A percentile compares a stretch with the other conserved stretches of the same genome.
Conservation (phyloP, 2,888 invertebrate species). For the Drosophila aldrichi region DNA sequence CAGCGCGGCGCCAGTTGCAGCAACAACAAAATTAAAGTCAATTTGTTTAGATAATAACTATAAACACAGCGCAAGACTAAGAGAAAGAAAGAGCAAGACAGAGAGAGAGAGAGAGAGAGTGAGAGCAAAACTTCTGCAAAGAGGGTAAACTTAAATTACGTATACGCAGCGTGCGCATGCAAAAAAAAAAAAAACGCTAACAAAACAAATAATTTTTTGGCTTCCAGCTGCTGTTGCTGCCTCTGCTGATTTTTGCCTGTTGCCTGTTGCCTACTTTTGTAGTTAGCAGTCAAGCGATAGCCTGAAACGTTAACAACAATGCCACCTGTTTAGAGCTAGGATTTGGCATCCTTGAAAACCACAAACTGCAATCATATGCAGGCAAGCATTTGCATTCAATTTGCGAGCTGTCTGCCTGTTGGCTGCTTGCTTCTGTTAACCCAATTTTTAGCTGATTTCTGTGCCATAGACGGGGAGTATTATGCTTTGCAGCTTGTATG, state of each 20-base stretch:
- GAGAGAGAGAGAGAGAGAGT: neutral
- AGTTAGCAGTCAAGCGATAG: neutral
- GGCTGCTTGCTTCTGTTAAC: neutral
- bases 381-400: constrained; percentile 13
- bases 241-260: no score
- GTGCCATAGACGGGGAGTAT: neutral
- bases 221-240: constrained; percentile 2
- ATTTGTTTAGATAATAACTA: constrained; percentile 70
- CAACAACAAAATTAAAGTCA: constrained; percentile 63
- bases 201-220: constrained; percentile 22
- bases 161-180: constrained; percentile 54
- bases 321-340: constrained; percentile 2
- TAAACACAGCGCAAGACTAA: constrained; percentile 14
- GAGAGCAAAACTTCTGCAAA: constrained; percentile 28
- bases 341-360: constrained; percentile 40
- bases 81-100: no score
- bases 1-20: constrained; percentile 44
- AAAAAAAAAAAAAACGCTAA: constrained; percentile 28
- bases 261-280: constrained; percentile 8
- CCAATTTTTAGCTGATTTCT: neutral
- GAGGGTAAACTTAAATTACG: constrained; percentile 52
- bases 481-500: neutral
- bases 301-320: constrained; percentile 1
- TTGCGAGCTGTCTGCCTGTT: neutral
- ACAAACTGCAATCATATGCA: constrained; percentile 42